Conservation (phyloP, 1,140 invertebrate genomes). For the Brachionus plicatilis region DNA sequence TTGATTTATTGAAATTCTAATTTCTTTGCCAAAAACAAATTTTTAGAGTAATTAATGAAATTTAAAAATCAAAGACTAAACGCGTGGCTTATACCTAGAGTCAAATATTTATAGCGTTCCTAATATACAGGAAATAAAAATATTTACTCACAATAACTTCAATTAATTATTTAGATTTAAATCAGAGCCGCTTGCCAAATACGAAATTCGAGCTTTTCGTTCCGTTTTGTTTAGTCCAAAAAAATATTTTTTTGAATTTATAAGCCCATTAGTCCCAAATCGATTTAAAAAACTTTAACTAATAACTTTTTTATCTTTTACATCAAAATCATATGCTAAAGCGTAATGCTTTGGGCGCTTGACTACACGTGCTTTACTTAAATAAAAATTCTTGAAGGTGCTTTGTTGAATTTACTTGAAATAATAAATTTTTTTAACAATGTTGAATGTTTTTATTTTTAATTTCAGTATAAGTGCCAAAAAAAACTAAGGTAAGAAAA, state of each 20-base stretch:
- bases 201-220: background rate
- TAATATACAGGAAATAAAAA: background rate
- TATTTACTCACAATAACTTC: background rate
- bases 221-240: background rate
- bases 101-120: background rate
- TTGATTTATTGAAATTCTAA: constrained; percentile 1
- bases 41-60: background rate
- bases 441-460: background rate
- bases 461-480: background rate
- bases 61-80: background rate
- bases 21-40: background rate
- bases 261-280: background rate
- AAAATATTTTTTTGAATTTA: background rate
- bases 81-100: background rate
- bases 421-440: background rate
- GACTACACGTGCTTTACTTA: background rate
- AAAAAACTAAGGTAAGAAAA: background rate
- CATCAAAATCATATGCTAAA: background rate
- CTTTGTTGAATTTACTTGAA: background rate
- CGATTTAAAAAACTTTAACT: background rate
- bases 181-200: background rate
- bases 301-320: background rate
- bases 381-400: background rate
- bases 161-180: background rate
- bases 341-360: background rate